A percentile compares a stretch with the other conserved stretches of the same genome.
Conservation (phyloP, 2,797 vertebrate genomes). For the Sciurus carolinensis region DNA sequence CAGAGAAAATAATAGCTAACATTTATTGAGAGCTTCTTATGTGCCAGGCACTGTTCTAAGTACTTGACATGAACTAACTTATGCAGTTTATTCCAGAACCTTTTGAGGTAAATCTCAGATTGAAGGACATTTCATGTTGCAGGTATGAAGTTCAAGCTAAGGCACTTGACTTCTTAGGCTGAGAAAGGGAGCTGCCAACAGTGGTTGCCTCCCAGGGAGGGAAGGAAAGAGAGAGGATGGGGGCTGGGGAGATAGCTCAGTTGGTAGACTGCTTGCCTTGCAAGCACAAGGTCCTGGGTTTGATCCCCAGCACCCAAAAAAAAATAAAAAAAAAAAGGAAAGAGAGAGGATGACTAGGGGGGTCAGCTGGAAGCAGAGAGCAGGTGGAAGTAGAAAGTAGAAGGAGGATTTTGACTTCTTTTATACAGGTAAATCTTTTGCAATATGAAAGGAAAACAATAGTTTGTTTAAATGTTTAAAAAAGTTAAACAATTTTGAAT, state of each 20-base stretch:
- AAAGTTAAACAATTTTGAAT: background rate
- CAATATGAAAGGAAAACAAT: background rate
- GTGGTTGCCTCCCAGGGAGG: background rate
- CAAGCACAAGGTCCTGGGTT: too few species aligned
- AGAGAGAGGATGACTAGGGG: background rate
- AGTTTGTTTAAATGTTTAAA: too few species aligned
- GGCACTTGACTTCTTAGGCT: background rate
- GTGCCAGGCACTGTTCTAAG: conserved; percentile 10
- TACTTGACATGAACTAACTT: background rate
- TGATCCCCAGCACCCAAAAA: too few species aligned
- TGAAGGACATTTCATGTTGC: background rate
- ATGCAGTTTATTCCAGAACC: background rate
- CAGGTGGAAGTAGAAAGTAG: background rate
- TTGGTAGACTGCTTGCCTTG: too few species aligned
- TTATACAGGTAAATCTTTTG: background rate
- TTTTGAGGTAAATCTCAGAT: background rate
- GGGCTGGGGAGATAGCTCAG: too few species aligned
- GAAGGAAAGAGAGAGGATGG: background rate
- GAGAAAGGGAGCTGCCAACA: background rate
- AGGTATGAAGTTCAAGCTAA: background rate
- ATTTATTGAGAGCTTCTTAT: background rate
- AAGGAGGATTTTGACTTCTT: background rate
- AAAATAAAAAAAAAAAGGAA: too few species aligned
- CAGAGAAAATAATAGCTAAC: conserved; percentile 45
- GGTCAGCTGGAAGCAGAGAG: background rate